A percentile compares a stretch with the other conserved stretches of the same genome.
phyloP scores from a whole-genome alignment of 2,113 vertebrate genomes.

The Diphyllodes magnificus region DNA sequence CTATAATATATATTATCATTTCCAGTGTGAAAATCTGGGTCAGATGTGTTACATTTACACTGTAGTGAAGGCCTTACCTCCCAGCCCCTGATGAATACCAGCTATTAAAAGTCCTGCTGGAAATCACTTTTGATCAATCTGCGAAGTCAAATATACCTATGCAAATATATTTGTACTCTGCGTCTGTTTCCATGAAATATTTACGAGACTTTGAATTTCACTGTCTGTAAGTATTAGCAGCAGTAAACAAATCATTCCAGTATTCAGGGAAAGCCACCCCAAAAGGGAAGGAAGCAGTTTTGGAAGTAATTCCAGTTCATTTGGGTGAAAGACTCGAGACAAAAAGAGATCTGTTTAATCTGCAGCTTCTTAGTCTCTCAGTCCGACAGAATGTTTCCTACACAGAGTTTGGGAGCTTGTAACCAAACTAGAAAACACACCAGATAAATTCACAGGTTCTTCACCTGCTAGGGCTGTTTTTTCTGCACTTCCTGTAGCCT shows the following conservation, averaged over 20 bases:
- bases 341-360: background rate
- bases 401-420: background rate
- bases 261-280: background rate
- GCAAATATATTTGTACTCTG: background rate
- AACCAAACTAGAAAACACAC: background rate
- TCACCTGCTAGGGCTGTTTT: background rate
- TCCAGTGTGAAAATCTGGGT: background rate
- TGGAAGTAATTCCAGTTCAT: background rate
- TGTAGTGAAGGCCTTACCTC: background rate
- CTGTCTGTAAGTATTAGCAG: background rate
- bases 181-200: background rate
- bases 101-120: background rate
- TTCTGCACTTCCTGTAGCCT: background rate
- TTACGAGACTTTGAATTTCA: background rate
- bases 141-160: background rate
- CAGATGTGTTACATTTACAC: fast-evolving
- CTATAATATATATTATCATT: background rate
- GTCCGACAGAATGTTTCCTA: background rate
- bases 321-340: background rate
- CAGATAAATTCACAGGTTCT: background rate
- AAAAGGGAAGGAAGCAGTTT: background rate
- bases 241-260: background rate
- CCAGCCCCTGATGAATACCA: background rate
- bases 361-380: background rate
- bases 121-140: background rate